Conservation (phyloP, 2,888 invertebrate species). For the Campoplex nolae region DNA sequence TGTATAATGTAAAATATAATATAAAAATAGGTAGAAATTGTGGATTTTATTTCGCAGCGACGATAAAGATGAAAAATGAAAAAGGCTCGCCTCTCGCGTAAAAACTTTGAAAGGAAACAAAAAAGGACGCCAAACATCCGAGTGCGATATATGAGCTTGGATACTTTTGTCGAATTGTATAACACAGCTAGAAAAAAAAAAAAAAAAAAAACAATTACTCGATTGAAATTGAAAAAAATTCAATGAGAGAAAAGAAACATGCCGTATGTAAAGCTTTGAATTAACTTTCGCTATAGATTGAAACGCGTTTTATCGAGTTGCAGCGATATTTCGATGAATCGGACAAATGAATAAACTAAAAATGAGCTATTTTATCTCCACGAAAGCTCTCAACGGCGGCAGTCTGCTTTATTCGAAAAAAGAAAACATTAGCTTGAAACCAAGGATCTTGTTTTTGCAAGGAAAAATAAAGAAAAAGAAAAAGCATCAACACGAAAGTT, state of each 20-base stretch:
- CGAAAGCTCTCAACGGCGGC: conserved; percentile 31
- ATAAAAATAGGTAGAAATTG: conserved; percentile 64
- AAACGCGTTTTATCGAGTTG: conserved; percentile 40
- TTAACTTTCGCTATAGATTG: conserved; percentile 23
- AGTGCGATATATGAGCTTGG: conserved; percentile 76
- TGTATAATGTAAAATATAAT: conserved; percentile 67
- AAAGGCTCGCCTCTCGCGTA: conserved; percentile 59
- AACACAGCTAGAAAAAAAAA: conserved; percentile 3
- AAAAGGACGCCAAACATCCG: conserved; percentile 61
- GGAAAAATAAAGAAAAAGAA: conserved; percentile 27
- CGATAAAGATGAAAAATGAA: neutral
- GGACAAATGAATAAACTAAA: neutral
- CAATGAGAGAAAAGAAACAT: conserved; percentile 36
- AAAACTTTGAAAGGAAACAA: conserved; percentile 22
- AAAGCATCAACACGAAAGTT: conserved; percentile 64
- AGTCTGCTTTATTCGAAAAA: conserved; percentile 33
- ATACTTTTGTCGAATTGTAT: conserved; percentile 65
- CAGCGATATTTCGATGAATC: conserved; percentile 5
- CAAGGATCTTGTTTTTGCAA: conserved; percentile 50
- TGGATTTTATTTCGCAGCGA: conserved; percentile 63
- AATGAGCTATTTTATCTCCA: neutral
- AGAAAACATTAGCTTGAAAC: conserved; percentile 22
- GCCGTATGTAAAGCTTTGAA: conserved; percentile 52
- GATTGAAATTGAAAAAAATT: conserved; percentile 6
- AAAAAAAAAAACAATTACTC: conserved; percentile 16